Base-by-base conservation (phyloP, 2,113 vertebrate species). In the Epinephelus moara region DNA sequence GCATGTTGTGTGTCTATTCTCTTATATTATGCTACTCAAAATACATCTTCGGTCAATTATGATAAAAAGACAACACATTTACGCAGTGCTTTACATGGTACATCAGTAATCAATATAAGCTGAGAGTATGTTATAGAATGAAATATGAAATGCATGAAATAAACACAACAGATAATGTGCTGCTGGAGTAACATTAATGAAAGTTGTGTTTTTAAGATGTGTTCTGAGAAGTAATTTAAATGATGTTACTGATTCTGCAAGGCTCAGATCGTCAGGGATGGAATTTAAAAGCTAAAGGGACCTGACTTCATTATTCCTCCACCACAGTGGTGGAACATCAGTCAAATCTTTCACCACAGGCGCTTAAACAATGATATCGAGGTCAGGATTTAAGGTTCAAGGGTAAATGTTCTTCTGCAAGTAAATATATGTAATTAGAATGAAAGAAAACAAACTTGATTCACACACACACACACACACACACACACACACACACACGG, bases 211-310 rank as follows among this genome's bases (percentile, higher is more conserved):
- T 55, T 2, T 15, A 40, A 42, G 1, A 25, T 17, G 0, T 3
- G 3, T 60, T 64, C 14, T 42, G 6, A 56, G 19, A 52, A 33
- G 37, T 23, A 8, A 47, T 67, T 66, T 33, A 33, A 59, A 47
- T 30, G 18, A 23, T 18, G 13, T 62, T 21, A n/a, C 13, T 61
- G 25, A 52, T 52, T n/a, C 59, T 50, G 25, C 3, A 10, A 13
- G 19, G 0, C 23, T 33, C 42, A 66, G 19, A 57, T 59, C 10
- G 1, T 70, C 55, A 63, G 67, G 21, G 57, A 55, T 33, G 17
- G 47, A 74, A 53, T 61, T 73, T 84, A 17, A 79, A 74, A 78
- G 82, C 76, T 53, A 42, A 66, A 80, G 21, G 42, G 61, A 62
- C 7, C 64, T 69, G 23, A 49, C 40, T 47, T 7, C 72, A 67